Percentiles rank a stretch among this genome's conserved stretches.
Conservation (phyloP, 2,888 invertebrate genomes). For the Phlogophora meticulosa region DNA sequence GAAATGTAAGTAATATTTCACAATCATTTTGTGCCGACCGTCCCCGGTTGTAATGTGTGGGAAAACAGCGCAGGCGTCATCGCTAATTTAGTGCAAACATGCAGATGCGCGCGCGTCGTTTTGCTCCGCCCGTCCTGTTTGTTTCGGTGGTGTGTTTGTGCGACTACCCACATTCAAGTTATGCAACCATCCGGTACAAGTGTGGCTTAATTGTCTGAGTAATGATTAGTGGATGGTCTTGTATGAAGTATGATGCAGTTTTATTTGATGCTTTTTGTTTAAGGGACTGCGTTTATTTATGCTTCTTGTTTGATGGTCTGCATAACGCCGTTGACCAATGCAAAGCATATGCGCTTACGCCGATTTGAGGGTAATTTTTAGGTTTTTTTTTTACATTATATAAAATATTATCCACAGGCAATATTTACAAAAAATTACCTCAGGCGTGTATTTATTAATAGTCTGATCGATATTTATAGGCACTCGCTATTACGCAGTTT, state of each 20-base stretch:
- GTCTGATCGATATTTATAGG: too few species aligned
- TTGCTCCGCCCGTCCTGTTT: conserved; percentile 71
- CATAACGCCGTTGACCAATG: too few species aligned
- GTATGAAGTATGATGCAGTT: background rate
- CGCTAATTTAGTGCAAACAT: conserved; percentile 87
- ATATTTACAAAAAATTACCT: too few species aligned
- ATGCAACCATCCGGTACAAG: conserved; percentile 62
- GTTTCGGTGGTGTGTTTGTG: conserved; percentile 52
- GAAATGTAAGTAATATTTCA: background rate
- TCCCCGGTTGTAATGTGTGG: conserved; percentile 80
- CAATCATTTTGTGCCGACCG: conserved; percentile 68
- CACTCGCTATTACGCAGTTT: too few species aligned
- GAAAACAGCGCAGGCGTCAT: conserved; percentile 84
- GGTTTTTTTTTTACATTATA: too few species aligned
- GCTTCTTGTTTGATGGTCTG: background rate
- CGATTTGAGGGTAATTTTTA: too few species aligned
- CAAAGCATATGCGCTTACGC: too few species aligned
- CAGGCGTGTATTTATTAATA: too few species aligned
- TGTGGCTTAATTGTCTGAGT: conserved; percentile 42
- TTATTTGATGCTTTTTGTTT: background rate
- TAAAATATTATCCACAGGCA: too few species aligned
- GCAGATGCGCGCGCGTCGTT: conserved; percentile 77
- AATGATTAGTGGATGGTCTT: conserved; percentile 17
- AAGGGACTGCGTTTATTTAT: background rate
- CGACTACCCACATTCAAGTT: conserved; percentile 55